phyloP scores from a whole-genome alignment of 2,113 vertebrate species.

The Microcebus tavaratra region DNA sequence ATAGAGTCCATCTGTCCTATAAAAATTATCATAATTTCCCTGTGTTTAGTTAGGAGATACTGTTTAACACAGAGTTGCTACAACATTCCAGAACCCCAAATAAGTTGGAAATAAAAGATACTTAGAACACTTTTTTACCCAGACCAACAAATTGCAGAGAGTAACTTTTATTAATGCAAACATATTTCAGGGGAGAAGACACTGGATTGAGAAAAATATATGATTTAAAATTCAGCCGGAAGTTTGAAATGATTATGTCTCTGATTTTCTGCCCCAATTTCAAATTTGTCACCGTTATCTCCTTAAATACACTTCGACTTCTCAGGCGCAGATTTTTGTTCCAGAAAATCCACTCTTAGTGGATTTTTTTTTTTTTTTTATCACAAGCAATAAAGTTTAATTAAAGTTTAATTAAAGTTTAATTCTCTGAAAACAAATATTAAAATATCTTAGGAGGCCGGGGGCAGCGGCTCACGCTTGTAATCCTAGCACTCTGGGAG shows the following conservation, averaged over 20 bases:
- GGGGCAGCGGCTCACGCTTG: too few species aligned
- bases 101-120: background rate
- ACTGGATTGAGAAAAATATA: background rate
- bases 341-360: background rate
- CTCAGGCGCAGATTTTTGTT: background rate
- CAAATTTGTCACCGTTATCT: background rate
- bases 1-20: background rate
- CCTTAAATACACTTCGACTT: background rate
- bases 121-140: background rate
- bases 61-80: background rate
- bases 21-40: background rate
- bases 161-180: background rate
- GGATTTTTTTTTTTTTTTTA: too few species aligned
- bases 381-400: too few species aligned
- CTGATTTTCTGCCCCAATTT: background rate
- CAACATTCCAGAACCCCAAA: background rate
- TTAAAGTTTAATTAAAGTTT: too few species aligned
- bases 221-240: background rate
- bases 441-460: background rate
- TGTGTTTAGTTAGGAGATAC: background rate
- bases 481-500: too few species aligned
- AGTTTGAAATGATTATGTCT: background rate
- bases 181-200: background rate
- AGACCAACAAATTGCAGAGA: background rate
- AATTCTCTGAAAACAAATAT: conserved; percentile 5